Evolutionary conservation across 2,113 vertebrate genomes (phyloP).

Genomic region (Laterallus jamaicensis): DNA sequence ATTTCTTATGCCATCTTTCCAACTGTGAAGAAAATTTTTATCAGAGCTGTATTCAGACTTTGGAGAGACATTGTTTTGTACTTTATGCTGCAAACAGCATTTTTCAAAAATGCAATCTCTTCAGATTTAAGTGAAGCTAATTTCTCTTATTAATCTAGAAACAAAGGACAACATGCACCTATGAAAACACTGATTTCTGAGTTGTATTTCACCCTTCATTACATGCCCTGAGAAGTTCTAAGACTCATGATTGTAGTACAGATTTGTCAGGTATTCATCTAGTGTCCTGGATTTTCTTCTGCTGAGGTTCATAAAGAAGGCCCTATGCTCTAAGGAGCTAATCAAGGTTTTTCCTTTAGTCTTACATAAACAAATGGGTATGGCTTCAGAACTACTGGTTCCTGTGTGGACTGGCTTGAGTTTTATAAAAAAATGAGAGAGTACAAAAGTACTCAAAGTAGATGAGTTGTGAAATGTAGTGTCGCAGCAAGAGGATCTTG

Average conservation of each 20-base stretch:
- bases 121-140: not conserved
- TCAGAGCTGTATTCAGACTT: not conserved
- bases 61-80: not conserved
- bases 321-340: not conserved
- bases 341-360: not conserved
- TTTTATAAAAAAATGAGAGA: not conserved
- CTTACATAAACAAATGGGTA: not conserved
- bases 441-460: not conserved
- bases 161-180: not conserved
- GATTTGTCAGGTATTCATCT: not conserved
- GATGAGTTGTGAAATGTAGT: not conserved
- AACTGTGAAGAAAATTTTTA: not conserved
- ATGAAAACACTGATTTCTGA: not conserved
- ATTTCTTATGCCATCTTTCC: not conserved
- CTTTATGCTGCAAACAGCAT: not conserved
- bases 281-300: not conserved
- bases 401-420: not conserved
- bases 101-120: not conserved
- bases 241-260: not conserved
- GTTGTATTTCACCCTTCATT: not conserved
- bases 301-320: not conserved
- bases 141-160: not conserved
- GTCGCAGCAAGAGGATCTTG: not conserved
- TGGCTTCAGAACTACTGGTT: not conserved
- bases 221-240: not conserved